phyloP scores from a whole-genome alignment of 2,888 invertebrate genomes.

The Mythimna ferrago region DNA sequence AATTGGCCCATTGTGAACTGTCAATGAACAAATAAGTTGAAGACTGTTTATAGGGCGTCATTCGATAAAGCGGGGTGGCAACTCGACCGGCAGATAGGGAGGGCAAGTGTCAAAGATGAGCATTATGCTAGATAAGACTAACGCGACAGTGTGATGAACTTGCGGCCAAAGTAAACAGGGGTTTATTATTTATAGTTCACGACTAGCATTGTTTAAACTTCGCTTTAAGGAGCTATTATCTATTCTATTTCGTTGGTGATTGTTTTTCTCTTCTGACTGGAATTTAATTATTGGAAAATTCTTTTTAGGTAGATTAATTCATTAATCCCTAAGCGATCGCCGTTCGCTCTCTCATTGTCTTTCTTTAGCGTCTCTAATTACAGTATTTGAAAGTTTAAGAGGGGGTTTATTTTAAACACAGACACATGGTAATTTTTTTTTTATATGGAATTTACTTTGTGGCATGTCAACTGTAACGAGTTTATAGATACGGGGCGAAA shows the following conservation, averaged over 20 bases:
- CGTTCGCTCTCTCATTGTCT: too few relatives aligned
- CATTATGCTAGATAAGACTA: slow-evolving; percentile 79
- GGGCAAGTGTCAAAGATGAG: slow-evolving; percentile 87
- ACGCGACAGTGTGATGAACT: slow-evolving; percentile 86
- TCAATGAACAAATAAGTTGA: slow-evolving; percentile 82
- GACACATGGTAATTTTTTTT: too few relatives aligned
- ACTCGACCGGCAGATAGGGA: slow-evolving; percentile 79
- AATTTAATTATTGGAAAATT: not conserved
- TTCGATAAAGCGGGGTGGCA: slow-evolving; percentile 84
- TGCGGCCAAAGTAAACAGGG: slow-evolving; percentile 77
- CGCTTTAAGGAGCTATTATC: slow-evolving; percentile 43
- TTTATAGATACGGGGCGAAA: too few relatives aligned
- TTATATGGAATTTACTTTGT: too few relatives aligned
- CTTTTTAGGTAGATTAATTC: not conserved
- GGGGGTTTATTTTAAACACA: too few relatives aligned
- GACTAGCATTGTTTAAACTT: slow-evolving; percentile 66
- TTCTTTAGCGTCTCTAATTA: too few relatives aligned
- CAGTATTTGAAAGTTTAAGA: too few relatives aligned
- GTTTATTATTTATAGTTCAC: slow-evolving; percentile 71
- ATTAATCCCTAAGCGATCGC: too few relatives aligned
- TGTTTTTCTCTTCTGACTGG: not conserved
- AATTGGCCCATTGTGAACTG: slow-evolving; percentile 72
- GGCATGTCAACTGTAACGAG: too few relatives aligned
- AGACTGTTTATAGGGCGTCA: slow-evolving; percentile 79
- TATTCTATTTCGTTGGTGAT: slow-evolving; percentile 25